Evolutionary conservation across 2,113 vertebrate genomes (phyloP), one percentile per base, ranked within the genome.

Genomic region (Thryonomys swinderianus): DNA sequence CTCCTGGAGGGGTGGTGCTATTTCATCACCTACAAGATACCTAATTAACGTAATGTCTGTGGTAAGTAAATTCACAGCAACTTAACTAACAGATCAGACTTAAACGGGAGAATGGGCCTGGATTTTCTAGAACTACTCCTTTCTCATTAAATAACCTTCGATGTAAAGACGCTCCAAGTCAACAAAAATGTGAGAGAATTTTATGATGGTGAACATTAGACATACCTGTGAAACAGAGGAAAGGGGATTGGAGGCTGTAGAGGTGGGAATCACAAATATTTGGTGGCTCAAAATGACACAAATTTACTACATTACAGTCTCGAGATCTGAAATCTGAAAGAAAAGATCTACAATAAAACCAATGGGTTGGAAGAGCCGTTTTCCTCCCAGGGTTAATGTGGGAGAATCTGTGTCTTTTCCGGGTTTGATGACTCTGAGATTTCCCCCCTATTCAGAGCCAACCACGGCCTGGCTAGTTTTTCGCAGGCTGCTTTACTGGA

Each of bases 401-500:
- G 25, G 7, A 80, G 6, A 93, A 91, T 76, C 67, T 91, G 53
- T 62, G 18, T 53, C 25, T 78, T 86, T 83, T 88, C 66, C 23
- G 88, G 14, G 7, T 91, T 80, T 45, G n/a, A 74, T 88, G 45
- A 20, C 40, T 78, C 18, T 21, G 93, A n/a, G 27, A 17, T 66
- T n/a, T 67, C 37, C n/a, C 80, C 71, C 92, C 48, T n/a, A 51
- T 96, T 92, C 20, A 87, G 90, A 94, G 74, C 42, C 17, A 93
- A 76, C 10, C 61, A 27, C 48, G 74, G n/a, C 32, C 16, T 48
- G 2, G 57, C 2, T 89, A 21, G 42, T 34, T 61, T 89, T 89
- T 85, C 23, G 37, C 51, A 23, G 87, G 37, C 42, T 59, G 42
- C 48, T 71, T 92, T 17, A 30, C 42, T 85, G 32, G 45, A 14